Evolutionary conservation across 2,113 vertebrate genomes (phyloP).

Genomic region (Syngnathus floridae): DNA sequence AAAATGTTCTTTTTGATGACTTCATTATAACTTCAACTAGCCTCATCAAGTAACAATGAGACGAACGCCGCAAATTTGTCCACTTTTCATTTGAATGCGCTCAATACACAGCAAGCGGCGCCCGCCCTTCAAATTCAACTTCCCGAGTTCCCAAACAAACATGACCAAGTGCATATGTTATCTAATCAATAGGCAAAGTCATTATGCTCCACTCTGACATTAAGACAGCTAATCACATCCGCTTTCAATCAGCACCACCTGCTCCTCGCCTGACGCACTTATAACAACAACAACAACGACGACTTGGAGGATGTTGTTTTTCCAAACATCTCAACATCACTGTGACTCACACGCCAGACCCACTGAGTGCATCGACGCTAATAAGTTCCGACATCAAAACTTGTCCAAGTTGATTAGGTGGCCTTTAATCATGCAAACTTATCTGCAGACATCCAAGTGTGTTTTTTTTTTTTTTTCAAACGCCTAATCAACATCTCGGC

Average conservation of each 20-base stretch:
- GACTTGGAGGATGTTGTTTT: conserved; percentile 23
- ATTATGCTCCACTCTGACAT: conserved; percentile 60
- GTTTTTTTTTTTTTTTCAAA: background rate
- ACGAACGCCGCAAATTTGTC: background rate
- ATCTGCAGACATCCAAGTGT: conserved; percentile 11
- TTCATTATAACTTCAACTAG: background rate
- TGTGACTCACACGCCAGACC: background rate
- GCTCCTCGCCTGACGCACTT: conserved; percentile 25
- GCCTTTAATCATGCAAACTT: conserved; percentile 42
- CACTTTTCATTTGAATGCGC: background rate
- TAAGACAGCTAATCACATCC: conserved; percentile 49
- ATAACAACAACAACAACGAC: conserved; percentile 29
- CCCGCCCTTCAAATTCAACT: conserved; percentile 15
- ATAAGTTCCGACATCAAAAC: conserved; percentile 28
- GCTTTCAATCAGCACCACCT: conserved; percentile 54
- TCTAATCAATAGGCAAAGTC: conserved; percentile 66
- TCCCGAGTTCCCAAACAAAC: conserved; percentile 53
- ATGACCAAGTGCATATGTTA: conserved; percentile 61
- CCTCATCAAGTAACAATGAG: too few relatives aligned
- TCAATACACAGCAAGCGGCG: background rate
- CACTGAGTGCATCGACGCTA: conserved; percentile 12
- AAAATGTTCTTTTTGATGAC: background rate
- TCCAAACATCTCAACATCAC: conserved; percentile 29
- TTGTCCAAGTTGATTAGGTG: conserved; percentile 39
- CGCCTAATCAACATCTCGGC: conserved; percentile 19